phyloP scores from a whole-genome alignment of 1,140 invertebrate genomes.

The Dendrolimus kikuchii region DNA sequence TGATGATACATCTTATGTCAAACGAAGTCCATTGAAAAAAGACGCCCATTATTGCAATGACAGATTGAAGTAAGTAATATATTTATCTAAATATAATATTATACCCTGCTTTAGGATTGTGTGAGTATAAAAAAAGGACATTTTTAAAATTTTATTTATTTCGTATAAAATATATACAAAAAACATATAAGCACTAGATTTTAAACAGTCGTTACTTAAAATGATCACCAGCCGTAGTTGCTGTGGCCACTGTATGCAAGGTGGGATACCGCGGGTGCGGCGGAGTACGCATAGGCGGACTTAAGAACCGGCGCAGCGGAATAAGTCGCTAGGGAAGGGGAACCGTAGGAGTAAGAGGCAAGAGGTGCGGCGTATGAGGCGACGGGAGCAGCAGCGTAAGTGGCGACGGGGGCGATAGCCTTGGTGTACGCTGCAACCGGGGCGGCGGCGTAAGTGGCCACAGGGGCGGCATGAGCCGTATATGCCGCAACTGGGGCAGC shows the following conservation, averaged over 20 bases:
- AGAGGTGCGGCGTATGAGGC: slow-evolving; percentile 19
- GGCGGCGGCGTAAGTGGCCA: slow-evolving; percentile 9
- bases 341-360: slow-evolving; percentile 17
- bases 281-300: slow-evolving; percentile 33
- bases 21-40: no score
- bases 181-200: slow-evolving; percentile 21
- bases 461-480: slow-evolving; percentile 19
- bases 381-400: slow-evolving; percentile 25
- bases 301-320: slow-evolving; percentile 27
- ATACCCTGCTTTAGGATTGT: not conserved
- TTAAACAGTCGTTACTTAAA: slow-evolving; percentile 13
- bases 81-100: not conserved
- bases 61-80: not conserved
- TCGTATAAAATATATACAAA: slow-evolving; percentile 26
- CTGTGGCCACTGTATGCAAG: slow-evolving; percentile 33
- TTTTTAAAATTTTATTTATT: slow-evolving; percentile 7
- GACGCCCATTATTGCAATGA: no score
- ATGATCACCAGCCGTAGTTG: slow-evolving; percentile 37
- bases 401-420: slow-evolving; percentile 15
- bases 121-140: slow-evolving; percentile 5
- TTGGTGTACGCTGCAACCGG: slow-evolving; percentile 1
- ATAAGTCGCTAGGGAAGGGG: slow-evolving; percentile 23
- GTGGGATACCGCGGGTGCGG: slow-evolving; percentile 40
- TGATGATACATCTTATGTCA: no score
- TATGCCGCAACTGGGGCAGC: slow-evolving; percentile 25